Conservation (phyloP, 2,113 vertebrate species). For the Triplophysa siluroides region DNA sequence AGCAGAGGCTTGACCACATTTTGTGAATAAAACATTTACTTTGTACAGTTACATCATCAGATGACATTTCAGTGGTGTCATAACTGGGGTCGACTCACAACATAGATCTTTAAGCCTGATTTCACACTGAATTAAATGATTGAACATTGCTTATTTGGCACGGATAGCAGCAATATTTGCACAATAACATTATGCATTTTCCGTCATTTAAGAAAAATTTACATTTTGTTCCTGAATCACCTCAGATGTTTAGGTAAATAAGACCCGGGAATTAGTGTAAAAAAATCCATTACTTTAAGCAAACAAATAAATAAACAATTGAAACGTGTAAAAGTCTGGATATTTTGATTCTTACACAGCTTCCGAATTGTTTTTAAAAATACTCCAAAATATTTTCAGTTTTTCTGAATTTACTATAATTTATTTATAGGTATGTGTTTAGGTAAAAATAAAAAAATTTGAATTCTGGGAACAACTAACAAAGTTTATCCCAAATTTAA, state of each 20-base stretch:
- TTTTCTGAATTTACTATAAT: too few species aligned
- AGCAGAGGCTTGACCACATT: conserved; percentile 64
- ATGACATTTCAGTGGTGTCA: conserved; percentile 61
- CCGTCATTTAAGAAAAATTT: too few species aligned
- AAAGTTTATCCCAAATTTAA: too few species aligned
- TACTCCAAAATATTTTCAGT: too few species aligned
- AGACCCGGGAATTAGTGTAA: not conserved
- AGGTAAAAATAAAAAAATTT: too few species aligned
- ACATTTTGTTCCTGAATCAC: not conserved
- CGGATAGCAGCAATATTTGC: not conserved
- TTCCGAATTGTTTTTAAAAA: too few species aligned
- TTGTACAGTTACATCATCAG: conserved; percentile 42
- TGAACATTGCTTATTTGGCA: not conserved
- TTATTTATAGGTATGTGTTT: too few species aligned
- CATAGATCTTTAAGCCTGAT: conserved; percentile 8
- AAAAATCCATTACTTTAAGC: too few species aligned
- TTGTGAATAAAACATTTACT: conserved; percentile 72
- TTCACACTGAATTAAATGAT: not conserved
- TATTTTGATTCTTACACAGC: not conserved
- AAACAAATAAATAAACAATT: not conserved
- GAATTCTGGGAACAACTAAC: too few species aligned
- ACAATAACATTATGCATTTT: not conserved
- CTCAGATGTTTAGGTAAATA: not conserved
- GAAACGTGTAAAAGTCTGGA: not conserved
- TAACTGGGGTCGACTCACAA: conserved; percentile 22